phyloP scores from a whole-genome alignment of 2,113 vertebrate genomes.

The Hippopotamus amphibius region DNA sequence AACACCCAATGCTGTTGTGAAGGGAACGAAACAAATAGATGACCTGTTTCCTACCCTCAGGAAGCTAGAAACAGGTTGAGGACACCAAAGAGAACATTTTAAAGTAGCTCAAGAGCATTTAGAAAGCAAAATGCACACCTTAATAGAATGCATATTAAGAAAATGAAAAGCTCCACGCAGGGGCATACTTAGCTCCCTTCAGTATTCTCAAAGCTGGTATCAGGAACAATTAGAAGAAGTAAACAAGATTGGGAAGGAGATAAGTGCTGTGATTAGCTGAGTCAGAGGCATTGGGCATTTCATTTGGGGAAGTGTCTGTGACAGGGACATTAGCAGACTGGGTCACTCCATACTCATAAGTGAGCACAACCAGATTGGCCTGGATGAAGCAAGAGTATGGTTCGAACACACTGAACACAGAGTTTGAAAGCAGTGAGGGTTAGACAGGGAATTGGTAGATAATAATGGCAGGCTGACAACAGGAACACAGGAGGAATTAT shows the following conservation, averaged over 20 bases:
- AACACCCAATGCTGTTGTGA: background rate
- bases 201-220: constrained; percentile 62
- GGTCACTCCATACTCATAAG: background rate
- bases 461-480: background rate
- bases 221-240: constrained; percentile 40
- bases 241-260: constrained; percentile 41
- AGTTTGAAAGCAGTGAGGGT: background rate
- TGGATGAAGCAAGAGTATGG: background rate
- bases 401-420: background rate
- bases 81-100: constrained; percentile 49
- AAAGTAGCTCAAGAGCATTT: constrained; percentile 55
- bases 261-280: constrained; percentile 33
- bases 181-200: constrained; percentile 2
- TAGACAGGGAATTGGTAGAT: background rate
- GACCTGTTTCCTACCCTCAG: background rate
- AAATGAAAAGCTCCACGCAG: constrained; percentile 52
- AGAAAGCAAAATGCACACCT: constrained; percentile 23
- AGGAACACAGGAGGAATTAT: background rate
- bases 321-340: background rate
- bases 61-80: background rate
- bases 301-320: background rate
- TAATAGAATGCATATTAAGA: constrained; percentile 65
- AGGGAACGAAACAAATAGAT: constrained; percentile 7
- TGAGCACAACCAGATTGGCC: background rate
- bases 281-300: background rate